A percentile compares a stretch with the other conserved stretches of the same genome.
Conservation (phyloP, 2,113 vertebrate species). For the Rhinoptilus africanus region DNA sequence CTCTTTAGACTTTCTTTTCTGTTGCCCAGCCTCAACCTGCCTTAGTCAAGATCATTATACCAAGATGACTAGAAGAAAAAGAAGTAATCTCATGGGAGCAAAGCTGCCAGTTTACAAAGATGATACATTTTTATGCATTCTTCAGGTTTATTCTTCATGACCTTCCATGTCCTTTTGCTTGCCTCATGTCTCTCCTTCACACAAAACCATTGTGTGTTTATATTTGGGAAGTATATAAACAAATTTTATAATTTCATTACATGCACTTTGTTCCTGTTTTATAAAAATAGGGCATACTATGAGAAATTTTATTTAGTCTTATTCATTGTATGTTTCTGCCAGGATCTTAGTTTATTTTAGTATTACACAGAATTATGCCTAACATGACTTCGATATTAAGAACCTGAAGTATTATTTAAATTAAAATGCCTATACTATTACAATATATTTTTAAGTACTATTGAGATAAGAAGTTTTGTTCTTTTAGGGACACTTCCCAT, state of each 20-base stretch:
- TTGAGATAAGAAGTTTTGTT: background rate
- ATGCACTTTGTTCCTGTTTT: background rate
- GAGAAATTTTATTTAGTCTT: background rate
- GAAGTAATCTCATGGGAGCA: background rate
- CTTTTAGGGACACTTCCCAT: background rate
- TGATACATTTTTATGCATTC: rapidly evolving
- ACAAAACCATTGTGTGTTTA: background rate
- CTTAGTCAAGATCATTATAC: background rate
- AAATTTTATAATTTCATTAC: background rate
- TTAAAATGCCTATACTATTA: background rate
- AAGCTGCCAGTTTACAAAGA: background rate
- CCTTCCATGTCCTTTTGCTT: background rate
- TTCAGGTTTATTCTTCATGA: background rate
- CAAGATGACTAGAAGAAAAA: background rate
- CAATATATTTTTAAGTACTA: background rate
- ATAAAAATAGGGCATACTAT: background rate
- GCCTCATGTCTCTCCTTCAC: background rate
- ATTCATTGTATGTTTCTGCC: background rate
- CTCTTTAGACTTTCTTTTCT: background rate
- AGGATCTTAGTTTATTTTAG: background rate
- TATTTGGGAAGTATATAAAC: background rate
- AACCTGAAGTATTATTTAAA: background rate
- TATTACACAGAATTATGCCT: background rate
- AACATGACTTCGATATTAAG: background rate
- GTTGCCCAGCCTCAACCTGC: background rate